These are phyloP conservation scores for Aythya baeri DNA, from an alignment of 2,113 vertebrate species.

Conservation along the genomic window DNA sequence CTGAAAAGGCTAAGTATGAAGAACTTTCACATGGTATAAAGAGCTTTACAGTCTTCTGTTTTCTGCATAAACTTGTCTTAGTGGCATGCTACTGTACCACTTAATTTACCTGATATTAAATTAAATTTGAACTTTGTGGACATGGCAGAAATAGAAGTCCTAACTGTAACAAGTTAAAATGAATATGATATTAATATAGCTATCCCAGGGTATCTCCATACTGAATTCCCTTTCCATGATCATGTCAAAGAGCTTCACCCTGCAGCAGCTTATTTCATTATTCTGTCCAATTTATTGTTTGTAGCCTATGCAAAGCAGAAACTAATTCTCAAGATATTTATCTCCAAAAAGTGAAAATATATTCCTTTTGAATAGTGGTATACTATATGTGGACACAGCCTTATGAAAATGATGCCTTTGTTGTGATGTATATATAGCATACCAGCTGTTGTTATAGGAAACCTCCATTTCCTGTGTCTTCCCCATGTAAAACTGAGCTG, in stretches of 20 bases:
- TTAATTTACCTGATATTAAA: too few relatives aligned
- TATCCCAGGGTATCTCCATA: neutral
- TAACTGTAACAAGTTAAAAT: neutral
- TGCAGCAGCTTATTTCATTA: neutral
- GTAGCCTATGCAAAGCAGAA: neutral
- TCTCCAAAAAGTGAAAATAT: too few relatives aligned
- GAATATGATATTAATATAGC: neutral
- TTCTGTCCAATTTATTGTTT: neutral
- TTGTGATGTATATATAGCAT: neutral
- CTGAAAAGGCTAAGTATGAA: neutral
- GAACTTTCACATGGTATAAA: neutral
- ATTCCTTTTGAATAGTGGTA: neutral
- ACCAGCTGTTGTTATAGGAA: neutral
- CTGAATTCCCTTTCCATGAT: neutral
- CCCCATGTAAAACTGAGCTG: neutral
- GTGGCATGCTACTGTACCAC: too few relatives aligned
- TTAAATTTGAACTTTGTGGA: neutral
- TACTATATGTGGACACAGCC: neutral
- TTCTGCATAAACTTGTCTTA: too few relatives aligned
- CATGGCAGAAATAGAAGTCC: neutral
- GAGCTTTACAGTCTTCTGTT: too few relatives aligned
- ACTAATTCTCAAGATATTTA: neutral
- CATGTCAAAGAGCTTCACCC: neutral
- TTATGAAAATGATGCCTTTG: neutral
- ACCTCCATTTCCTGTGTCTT: neutral